Evolutionary conservation across 2,888 invertebrate genomes (phyloP).

Genomic region (Cerceris ruficornis): DNA sequence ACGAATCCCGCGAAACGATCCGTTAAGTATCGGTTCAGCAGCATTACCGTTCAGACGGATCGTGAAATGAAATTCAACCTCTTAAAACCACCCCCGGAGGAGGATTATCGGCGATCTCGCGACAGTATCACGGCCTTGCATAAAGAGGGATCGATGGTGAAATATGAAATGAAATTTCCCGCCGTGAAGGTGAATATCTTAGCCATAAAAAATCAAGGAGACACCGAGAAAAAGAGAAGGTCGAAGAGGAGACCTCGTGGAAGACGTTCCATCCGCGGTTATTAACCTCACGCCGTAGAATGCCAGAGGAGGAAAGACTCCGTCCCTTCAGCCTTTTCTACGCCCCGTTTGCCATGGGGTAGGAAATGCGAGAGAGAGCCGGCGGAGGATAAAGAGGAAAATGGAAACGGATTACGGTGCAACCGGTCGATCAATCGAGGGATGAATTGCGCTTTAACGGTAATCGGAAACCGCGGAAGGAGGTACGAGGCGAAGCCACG

Average conservation of each 20-base stretch:
- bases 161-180: slow-evolving; percentile 11
- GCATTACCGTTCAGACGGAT: neutral
- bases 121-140: neutral
- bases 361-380: slow-evolving; percentile 8
- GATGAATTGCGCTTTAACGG: slow-evolving; percentile 52
- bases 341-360: neutral
- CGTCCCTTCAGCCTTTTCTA: neutral
- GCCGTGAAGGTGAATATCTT: slow-evolving; percentile 1
- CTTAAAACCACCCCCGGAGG: slow-evolving; percentile 12
- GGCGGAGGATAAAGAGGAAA: slow-evolving; percentile 44
- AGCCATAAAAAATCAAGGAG: neutral
- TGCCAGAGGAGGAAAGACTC: neutral
- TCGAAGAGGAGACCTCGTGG: neutral
- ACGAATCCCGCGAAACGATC: no score
- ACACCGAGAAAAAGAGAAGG: neutral
- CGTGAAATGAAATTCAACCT: neutral
- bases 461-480: slow-evolving; percentile 51
- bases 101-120: neutral
- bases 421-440: slow-evolving; percentile 49
- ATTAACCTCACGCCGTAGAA: slow-evolving; percentile 30
- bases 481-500: slow-evolving; percentile 30
- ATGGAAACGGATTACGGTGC: slow-evolving; percentile 53
- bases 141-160: slow-evolving; percentile 1
- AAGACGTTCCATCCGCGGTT: slow-evolving; percentile 16
- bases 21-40: neutral